Percentiles rank a stretch among this genome's conserved stretches.
Evolutionary conservation across 2,113 vertebrate species (phyloP).

Genomic region (Paralichthys olivaceus): DNA sequence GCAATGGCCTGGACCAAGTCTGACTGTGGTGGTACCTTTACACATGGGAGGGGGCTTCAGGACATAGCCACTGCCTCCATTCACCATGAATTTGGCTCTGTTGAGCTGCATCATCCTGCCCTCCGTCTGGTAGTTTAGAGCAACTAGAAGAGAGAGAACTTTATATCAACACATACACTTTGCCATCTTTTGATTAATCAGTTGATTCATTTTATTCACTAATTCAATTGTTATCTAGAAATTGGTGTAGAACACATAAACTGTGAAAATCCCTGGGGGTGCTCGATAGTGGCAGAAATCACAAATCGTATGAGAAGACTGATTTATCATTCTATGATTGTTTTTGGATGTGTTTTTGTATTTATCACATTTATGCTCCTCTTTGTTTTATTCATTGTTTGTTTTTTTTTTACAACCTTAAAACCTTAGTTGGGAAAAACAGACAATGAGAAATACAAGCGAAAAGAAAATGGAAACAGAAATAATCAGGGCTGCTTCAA

Average conservation of each 20-base stretch:
- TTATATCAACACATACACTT: background rate
- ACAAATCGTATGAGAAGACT: background rate
- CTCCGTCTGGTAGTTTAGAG: constrained; percentile 97
- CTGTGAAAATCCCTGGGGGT: background rate
- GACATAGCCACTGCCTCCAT: constrained; percentile 93
- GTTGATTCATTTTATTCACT: no score
- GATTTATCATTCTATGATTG: background rate
- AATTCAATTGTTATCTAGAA: no score
- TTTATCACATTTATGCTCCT: background rate
- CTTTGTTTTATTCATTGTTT: background rate
- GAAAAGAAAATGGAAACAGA: no score
- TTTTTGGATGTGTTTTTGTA: background rate
- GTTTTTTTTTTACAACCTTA: background rate
- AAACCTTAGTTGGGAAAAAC: constrained; percentile 7
- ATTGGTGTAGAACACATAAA: background rate
- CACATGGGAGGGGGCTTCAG: constrained; percentile 97
- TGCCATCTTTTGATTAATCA: background rate
- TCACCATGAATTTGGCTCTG: constrained; percentile 94
- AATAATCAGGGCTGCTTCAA: no score
- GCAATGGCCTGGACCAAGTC: background rate
- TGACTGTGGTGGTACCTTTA: constrained; percentile 86
- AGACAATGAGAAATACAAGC: background rate
- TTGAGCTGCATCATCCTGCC: constrained; percentile 98
- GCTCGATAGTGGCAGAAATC: background rate
- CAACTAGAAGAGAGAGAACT: constrained; percentile 83